phyloP scores from a whole-genome alignment of 2,113 vertebrate genomes.

The Epinephelus cyanopodus region DNA sequence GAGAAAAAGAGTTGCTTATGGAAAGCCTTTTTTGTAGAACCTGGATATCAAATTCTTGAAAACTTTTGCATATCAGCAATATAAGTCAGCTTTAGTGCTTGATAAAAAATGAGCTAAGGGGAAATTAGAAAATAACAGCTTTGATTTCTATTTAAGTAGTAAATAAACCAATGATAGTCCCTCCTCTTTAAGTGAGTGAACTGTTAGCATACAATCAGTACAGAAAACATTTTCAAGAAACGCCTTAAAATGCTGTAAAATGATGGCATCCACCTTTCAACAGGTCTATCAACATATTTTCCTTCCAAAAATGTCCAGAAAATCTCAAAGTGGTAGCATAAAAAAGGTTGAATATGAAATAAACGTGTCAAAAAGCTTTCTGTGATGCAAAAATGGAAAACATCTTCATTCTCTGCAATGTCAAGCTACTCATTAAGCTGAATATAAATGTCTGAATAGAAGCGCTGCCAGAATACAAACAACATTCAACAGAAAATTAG shows the following conservation, averaged over 20 bases:
- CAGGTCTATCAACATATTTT: conserved; percentile 22
- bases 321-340: not conserved
- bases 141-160: no score
- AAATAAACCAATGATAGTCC: no score
- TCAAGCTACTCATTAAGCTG: not conserved
- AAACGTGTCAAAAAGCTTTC: not conserved
- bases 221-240: not conserved
- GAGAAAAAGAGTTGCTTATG: not conserved
- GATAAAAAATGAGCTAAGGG: no score
- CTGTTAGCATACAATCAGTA: not conserved
- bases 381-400: not conserved
- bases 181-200: not conserved
- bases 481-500: not conserved
- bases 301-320: conserved; percentile 20
- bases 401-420: not conserved
- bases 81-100: no score
- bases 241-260: conserved; percentile 27
- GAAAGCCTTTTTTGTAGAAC: not conserved
- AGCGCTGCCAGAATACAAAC: not conserved
- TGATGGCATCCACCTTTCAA: not conserved
- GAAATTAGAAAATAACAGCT: no score
- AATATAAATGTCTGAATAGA: conserved; percentile 47
- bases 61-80: no score
- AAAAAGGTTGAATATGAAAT: not conserved
- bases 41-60: no score